Evolutionary conservation across 2,797 vertebrate species (phyloP).

Genomic region (Etheostoma nigrum): DNA sequence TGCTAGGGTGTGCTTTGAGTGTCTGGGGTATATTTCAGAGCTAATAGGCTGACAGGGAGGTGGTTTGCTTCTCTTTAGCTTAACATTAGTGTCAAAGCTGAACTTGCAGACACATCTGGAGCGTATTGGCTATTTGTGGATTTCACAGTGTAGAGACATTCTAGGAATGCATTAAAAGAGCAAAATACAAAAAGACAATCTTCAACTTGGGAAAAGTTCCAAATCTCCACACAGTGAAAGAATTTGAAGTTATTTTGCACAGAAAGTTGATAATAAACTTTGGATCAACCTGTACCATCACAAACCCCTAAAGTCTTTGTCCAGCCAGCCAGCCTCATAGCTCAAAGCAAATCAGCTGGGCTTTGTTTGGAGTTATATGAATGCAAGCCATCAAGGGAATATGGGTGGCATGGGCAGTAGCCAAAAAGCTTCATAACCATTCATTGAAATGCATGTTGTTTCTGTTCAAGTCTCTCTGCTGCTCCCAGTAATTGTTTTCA

Average conservation of each 20-base stretch:
- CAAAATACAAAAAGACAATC: slow-evolving; percentile 8
- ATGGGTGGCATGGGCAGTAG: slow-evolving; percentile 46
- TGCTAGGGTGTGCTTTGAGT: slow-evolving; percentile 36
- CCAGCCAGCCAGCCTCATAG: neutral
- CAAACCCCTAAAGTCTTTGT: slow-evolving; percentile 12
- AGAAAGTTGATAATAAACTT: neutral
- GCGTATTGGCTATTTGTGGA: slow-evolving; percentile 42
- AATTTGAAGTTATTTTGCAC: slow-evolving; percentile 5
- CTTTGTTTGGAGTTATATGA: slow-evolving; percentile 28
- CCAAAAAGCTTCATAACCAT: slow-evolving; percentile 52
- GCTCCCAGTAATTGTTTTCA: slow-evolving; percentile 72
- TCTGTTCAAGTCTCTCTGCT: slow-evolving; percentile 32
- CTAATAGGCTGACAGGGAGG: slow-evolving; percentile 28
- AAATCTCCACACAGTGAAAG: slow-evolving; percentile 16
- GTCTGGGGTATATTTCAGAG: slow-evolving; percentile 18
- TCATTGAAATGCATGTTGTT: slow-evolving; percentile 47
- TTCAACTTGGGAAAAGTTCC: slow-evolving; percentile 16
- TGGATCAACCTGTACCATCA: slow-evolving; percentile 2
- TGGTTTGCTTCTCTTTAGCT: slow-evolving; percentile 23
- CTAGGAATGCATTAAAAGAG: slow-evolving; percentile 39
- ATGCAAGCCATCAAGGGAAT: slow-evolving; percentile 30
- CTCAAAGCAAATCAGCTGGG: slow-evolving; percentile 15
- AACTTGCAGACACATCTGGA: slow-evolving; percentile 55
- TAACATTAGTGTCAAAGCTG: slow-evolving; percentile 5
- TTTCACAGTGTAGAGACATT: slow-evolving; percentile 48